phyloP scores from a whole-genome alignment of 2,113 vertebrate genomes.

The Nyctereutes procyonoides region DNA sequence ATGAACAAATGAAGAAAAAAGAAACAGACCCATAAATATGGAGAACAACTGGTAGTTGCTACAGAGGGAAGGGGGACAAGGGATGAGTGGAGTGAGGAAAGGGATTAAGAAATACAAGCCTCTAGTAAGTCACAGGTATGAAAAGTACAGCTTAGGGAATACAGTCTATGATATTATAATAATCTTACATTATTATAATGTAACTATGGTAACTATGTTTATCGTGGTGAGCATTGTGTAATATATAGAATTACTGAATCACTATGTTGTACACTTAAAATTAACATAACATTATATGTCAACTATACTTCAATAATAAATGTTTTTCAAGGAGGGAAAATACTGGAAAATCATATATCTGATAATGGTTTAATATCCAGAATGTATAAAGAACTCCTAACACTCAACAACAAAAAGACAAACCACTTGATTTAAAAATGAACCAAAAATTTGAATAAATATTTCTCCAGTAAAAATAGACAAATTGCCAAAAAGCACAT shows the following conservation, averaged over 20 bases:
- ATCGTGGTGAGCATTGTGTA: not conserved
- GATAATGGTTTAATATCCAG: not conserved
- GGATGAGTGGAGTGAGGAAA: not conserved
- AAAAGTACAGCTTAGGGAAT: not conserved
- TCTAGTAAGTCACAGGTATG: not conserved
- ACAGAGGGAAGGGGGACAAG: not conserved
- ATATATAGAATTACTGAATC: not conserved
- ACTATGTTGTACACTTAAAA: not conserved
- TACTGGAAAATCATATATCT: not conserved
- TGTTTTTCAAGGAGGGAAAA: not conserved
- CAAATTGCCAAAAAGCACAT: not conserved
- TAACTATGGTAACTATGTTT: not conserved
- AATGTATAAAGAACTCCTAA: not conserved
- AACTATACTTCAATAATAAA: not conserved
- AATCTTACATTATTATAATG: not conserved
- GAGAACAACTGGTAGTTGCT: not conserved
- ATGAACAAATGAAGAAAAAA: not conserved
- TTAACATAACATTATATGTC: not conserved
- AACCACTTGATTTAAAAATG: not conserved
- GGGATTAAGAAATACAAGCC: not conserved
- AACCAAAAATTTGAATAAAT: not conserved
- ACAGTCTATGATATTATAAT: not conserved
- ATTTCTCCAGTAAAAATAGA: not conserved
- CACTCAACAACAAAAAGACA: not conserved
- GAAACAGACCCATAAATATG: not conserved